Evolutionary conservation across 1,140 invertebrate species (phyloP).

Genomic region (Pantala flavescens): DNA sequence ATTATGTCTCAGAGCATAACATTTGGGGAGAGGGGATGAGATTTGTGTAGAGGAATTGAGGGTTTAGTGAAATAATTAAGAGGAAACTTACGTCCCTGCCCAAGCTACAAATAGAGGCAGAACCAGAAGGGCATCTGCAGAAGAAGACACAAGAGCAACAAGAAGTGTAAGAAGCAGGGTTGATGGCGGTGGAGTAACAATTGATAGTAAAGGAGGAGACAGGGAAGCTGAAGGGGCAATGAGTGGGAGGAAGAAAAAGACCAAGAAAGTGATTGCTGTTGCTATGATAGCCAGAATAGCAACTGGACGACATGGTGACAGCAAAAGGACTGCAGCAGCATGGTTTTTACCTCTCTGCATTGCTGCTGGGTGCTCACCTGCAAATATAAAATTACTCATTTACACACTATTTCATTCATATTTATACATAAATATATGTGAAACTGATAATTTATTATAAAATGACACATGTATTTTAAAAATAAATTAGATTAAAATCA

Average conservation of each 20-base stretch:
- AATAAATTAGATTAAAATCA: too few species aligned
- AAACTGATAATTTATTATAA: too few species aligned
- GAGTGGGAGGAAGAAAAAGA: neutral
- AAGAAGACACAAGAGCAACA: neutral
- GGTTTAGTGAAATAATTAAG: neutral
- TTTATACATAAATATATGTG: too few species aligned
- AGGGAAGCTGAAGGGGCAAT: neutral
- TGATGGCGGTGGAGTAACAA: neutral
- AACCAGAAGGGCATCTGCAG: neutral
- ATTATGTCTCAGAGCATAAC: too few species aligned
- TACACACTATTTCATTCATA: too few species aligned
- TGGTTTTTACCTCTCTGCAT: constrained; percentile 44
- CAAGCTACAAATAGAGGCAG: neutral
- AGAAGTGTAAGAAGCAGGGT: neutral
- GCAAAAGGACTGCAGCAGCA: constrained; percentile 38
- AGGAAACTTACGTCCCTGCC: neutral
- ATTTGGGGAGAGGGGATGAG: neutral
- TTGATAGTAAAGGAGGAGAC: neutral
- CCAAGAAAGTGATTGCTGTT: neutral
- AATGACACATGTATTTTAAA: too few species aligned
- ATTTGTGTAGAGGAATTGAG: neutral
- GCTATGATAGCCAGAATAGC: constrained; percentile 27
- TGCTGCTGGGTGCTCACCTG: constrained; percentile 43
- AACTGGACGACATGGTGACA: constrained; percentile 35
- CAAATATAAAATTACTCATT: too few species aligned